Evolutionary conservation across 2,113 vertebrate genomes (phyloP), one percentile per base, ranked within the genome.

Genomic region (Psilopogon haemacephalus): DNA sequence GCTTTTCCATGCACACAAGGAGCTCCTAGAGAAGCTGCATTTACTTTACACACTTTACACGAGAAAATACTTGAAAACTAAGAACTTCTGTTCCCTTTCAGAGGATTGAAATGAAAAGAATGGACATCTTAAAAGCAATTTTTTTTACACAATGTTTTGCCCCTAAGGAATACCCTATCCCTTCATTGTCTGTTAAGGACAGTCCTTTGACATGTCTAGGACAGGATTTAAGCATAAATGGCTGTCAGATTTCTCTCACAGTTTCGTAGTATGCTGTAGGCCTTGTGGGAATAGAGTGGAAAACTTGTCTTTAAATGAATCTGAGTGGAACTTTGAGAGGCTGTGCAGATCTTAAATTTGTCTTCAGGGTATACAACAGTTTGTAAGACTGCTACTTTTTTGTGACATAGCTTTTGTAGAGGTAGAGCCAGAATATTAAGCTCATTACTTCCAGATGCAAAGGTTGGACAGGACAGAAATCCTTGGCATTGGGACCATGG

Each of bases 361-460:
- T 97, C 97, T 97, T 96, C 72, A 48, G 97, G 94, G 97, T 96
- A 97, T 96, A 90, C 93, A 84, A 86, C 92, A 76, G 96, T 97
- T 97, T 88, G 26, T 95, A 93, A 97, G 96, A 93, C 96, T 98
- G 97, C 98, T 98, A 98, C 98, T 98, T 97, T 97, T 97, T 90
- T 96, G 97, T 98, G 98, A 98, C 98, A 98, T 96, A 94, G 97
- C 93, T 97, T 97, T 97, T 96, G 93, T 72, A 93, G 96, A 93
- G 95, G 90, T 94, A 96, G 94, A 97, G 97, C 96, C 96, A 97
- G 97, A 97, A 97, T 97, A 97, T 97, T 97, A 97, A 96, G 88
- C 96, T 98, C 97, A 98, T 98, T 98, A 83, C 97, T 98, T 98
- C 98, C 98, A 98, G 97, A 98, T 98, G 98, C 90, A 95, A 97